Evolutionary conservation across 1,140 invertebrate species (phyloP), one percentile per base, ranked within the genome.

Genomic region (Periplaneta americana): DNA sequence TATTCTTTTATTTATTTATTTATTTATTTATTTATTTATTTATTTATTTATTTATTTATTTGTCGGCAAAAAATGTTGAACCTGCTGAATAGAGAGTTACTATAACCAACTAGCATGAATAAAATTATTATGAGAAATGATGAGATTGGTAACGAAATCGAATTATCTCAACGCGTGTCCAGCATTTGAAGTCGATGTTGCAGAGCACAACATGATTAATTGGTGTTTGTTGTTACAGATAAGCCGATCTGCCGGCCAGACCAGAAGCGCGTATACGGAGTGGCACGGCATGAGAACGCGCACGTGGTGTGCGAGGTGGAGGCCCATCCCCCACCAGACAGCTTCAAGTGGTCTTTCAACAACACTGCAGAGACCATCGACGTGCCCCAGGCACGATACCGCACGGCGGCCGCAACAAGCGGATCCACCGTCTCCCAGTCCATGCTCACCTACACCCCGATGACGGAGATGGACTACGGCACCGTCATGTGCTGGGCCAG

Each of bases 331-430:
- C 91, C 93, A 18, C 95, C 95, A 31, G 92, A 95, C 83, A 93
- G 91, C 80, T 97, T 97, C 87, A 93, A 94, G 83, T 98, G 96
- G 96, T 93, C 94, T 35, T 96, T 97, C 87, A 97, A 97, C 88
- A 96, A 96, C 87, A 96, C 95, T 5, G 94, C 94, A 18, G 94
- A 96, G 84, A 93, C 92, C 81, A 91, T 94, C 79, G 95, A 96
- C 84, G 93, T 96, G 84, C 91, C 93, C 28, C 91, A 92, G 80
- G 87, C 85, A 86, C 90, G 28, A 17, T 80, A 80, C 57, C 31
- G 34, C n/a, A 80, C 32, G 1, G 2, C 78, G 28, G 17, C 33
- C 10, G 34, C 34, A 17, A 34, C 2, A 1, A 34, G 80, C 83
- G 76, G 76, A 6, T 39, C 77, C 34, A 78, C 34, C 13, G 28